Evolutionary conservation across 2,797 vertebrate genomes (phyloP).

Genomic region (Lophotriccus pileatus): DNA sequence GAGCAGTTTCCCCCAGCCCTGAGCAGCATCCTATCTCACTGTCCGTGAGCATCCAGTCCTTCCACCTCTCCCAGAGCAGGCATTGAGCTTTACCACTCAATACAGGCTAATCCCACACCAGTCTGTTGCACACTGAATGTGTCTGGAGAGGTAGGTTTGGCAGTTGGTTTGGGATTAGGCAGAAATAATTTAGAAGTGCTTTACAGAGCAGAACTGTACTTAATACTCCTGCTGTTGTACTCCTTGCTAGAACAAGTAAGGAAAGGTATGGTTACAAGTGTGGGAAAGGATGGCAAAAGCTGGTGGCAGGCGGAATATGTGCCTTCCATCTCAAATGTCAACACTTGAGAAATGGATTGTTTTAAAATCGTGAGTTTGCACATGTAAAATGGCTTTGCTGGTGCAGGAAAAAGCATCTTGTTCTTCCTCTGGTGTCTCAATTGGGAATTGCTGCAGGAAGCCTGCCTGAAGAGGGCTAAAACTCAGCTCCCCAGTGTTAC

Average conservation of each 20-base stretch:
- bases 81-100: neutral
- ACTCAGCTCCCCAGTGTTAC: conserved; percentile 6
- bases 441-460: conserved; percentile 44
- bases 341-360: neutral
- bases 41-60: neutral
- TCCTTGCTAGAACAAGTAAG: neutral
- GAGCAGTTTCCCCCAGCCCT: neutral
- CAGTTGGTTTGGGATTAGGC: conserved; percentile 12
- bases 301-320: neutral
- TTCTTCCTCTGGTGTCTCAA: conserved; percentile 22
- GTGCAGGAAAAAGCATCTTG: conserved; percentile 40
- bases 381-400: conserved; percentile 29
- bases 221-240: neutral
- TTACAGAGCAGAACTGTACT: conserved; percentile 11
- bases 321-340: conserved; percentile 23
- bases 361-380: neutral
- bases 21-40: neutral
- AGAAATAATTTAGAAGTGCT: conserved; percentile 15
- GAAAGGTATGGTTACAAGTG: neutral
- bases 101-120: neutral
- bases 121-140: neutral
- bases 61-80: neutral
- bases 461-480: conserved; percentile 33
- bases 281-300: conserved; percentile 1
- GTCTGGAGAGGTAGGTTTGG: neutral